Base-by-base conservation (phyloP, 2,888 invertebrate genomes). In the Lochmaea crataegi region DNA sequence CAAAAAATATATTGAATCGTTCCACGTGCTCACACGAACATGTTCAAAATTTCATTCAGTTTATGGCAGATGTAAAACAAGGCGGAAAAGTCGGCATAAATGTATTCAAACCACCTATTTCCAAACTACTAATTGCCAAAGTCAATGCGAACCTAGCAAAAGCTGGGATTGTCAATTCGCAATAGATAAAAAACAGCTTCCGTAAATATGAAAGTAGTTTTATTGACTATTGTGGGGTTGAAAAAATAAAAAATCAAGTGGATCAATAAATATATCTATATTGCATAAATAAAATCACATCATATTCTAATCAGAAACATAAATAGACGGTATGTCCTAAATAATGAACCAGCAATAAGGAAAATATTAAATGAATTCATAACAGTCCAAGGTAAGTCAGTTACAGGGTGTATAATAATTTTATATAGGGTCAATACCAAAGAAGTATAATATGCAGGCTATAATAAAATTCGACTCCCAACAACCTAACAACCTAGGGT, bases 241-340 rank as follows among this genome's bases (percentile, higher is more conserved):
- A 45, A 45, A 64, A 14, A 64, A 45, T 6, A 53, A 45, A 22
- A 22, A 45, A 48, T 14, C 6, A 53, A 16, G n/a, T 18, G 51
- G 78, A 73, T 78, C 78, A 80, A 77, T 77, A 79, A 78, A 77
- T 76, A 78, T 80, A 77, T 78, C 73, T 78, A 77, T 78, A 76
- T 77, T 78, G 74, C 75, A 78, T 78, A 78, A 78, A 78, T 78
- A 76, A 78, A 78, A 78, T 77, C 78, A 78, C 78, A 78, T 76
- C 65, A 48, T 71, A 73, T 58, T 72, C 72, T 76, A 72, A 71
- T 73, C 48, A 61, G 65, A 72, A 75, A 71, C 72, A 75, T 69
- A 72, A 73, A 76, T 56, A 65, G 48, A 26, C 26, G 42, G 42
- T 57, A 70, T 18, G 32, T 42, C 53, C 32, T 41, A 42, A 60